phyloP scores from a whole-genome alignment of 2,888 invertebrate species.

The Liodrosophila aerea region DNA sequence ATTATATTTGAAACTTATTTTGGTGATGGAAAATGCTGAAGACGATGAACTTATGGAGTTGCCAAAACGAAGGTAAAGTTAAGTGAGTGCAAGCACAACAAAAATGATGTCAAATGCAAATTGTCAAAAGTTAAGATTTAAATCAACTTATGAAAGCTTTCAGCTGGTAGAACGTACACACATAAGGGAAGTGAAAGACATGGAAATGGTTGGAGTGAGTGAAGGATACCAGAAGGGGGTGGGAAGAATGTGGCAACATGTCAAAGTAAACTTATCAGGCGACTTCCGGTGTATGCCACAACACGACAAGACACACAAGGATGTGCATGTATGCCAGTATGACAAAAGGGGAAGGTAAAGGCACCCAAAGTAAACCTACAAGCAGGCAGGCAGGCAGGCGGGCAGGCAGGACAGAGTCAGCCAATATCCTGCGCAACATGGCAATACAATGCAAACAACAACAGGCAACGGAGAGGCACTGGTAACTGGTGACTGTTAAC shows the following conservation, averaged over 20 bases:
- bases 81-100: slow-evolving; percentile 8
- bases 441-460: slow-evolving; percentile 70
- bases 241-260: slow-evolving; percentile 38
- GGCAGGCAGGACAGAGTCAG: slow-evolving; percentile 42
- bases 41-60: no score
- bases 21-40: not conserved
- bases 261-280: slow-evolving; percentile 67
- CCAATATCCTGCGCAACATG: slow-evolving; percentile 75
- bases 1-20: no score
- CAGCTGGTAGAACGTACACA: slow-evolving; percentile 26
- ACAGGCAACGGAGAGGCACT: slow-evolving; percentile 45
- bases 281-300: slow-evolving; percentile 65
- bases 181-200: not conserved
- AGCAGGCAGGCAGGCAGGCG: not conserved
- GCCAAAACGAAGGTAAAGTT: not conserved
- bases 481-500: no score
- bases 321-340: not conserved
- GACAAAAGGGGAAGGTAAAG: not conserved
- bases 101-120: slow-evolving; percentile 30
- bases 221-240: not conserved
- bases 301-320: slow-evolving; percentile 41
- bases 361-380: slow-evolving; percentile 4
- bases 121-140: slow-evolving; percentile 60
- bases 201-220: not conserved
- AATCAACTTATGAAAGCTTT: slow-evolving; percentile 71